Evolutionary conservation across 2,888 invertebrate genomes (phyloP).

Genomic region (Sminthurides aquaticus): DNA sequence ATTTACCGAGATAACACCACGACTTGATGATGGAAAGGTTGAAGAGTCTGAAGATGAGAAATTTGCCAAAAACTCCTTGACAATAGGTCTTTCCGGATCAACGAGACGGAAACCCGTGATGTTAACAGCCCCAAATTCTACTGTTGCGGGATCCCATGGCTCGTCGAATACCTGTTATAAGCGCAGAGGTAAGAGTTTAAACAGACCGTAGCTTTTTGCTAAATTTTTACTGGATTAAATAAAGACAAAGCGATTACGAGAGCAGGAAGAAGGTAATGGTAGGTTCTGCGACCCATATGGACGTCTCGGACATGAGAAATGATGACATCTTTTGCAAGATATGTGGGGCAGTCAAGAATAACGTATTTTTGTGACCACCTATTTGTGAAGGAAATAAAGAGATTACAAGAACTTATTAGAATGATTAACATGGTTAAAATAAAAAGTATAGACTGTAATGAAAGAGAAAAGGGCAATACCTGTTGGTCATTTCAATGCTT

Average conservation of each 20-base stretch:
- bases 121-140: conserved; percentile 85
- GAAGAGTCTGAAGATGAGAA: conserved; percentile 18
- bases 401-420: neutral
- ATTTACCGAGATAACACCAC: conserved; percentile 61
- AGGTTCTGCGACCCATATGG: conserved; percentile 77
- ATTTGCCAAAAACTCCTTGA: conserved; percentile 55
- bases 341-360: conserved; percentile 81
- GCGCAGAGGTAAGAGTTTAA: too few species aligned
- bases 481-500: conserved; percentile 72
- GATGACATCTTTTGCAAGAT: conserved; percentile 82
- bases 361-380: conserved; percentile 78
- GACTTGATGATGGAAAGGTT: conserved; percentile 55
- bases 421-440: neutral
- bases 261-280: conserved; percentile 85
- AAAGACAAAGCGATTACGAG: conserved; percentile 56
- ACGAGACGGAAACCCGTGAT: conserved; percentile 96
- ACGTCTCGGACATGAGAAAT: conserved; percentile 82
- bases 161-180: conserved; percentile 92
- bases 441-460: neutral
- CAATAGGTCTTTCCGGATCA: conserved; percentile 70
- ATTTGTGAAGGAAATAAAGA: conserved; percentile 11
- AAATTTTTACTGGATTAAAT: neutral
- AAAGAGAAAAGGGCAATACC: conserved; percentile 47
- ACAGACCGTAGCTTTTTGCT: too few species aligned
- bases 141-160: conserved; percentile 87